Conservation (phyloP, 2,797 vertebrate species). For the Amblyraja radiata region DNA sequence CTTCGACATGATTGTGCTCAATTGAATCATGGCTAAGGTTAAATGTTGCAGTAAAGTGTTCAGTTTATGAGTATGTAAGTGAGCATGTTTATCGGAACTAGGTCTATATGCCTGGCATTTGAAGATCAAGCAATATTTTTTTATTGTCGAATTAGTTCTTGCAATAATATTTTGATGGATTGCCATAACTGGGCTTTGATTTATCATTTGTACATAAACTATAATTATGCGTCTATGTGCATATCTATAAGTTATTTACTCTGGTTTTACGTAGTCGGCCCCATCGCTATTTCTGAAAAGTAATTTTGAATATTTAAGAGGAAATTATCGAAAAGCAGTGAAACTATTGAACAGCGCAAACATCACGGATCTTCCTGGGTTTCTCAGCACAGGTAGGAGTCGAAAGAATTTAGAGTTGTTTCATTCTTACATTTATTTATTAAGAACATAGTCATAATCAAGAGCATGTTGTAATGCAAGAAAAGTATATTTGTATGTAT, state of each 20-base stretch:
- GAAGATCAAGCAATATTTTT: background rate
- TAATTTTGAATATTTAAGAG: constrained; percentile 95
- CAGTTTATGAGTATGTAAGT: background rate
- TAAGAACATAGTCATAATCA: background rate
- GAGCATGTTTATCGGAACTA: background rate
- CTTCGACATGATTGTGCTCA: background rate
- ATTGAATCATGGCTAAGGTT: background rate
- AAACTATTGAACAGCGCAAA: constrained; percentile 94
- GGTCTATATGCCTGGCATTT: background rate
- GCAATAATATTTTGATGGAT: background rate
- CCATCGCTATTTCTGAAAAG: constrained; percentile 95
- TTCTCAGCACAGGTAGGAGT: constrained; percentile 86
- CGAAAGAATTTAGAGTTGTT: background rate
- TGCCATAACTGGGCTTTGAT: background rate
- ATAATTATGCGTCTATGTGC: background rate
- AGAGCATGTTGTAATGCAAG: no score
- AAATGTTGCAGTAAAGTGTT: background rate
- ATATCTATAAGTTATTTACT: background rate
- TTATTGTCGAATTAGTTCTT: background rate
- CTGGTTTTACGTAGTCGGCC: constrained; percentile 70
- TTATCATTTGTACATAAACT: background rate
- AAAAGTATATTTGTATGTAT: background rate
- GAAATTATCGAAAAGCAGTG: constrained; percentile 96
- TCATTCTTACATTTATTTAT: background rate
- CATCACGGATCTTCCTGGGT: constrained; percentile 90